These are phyloP conservation scores for Tetrax tetrax DNA, from an alignment of 2,113 vertebrate genomes.

Conservation along the genomic window DNA sequence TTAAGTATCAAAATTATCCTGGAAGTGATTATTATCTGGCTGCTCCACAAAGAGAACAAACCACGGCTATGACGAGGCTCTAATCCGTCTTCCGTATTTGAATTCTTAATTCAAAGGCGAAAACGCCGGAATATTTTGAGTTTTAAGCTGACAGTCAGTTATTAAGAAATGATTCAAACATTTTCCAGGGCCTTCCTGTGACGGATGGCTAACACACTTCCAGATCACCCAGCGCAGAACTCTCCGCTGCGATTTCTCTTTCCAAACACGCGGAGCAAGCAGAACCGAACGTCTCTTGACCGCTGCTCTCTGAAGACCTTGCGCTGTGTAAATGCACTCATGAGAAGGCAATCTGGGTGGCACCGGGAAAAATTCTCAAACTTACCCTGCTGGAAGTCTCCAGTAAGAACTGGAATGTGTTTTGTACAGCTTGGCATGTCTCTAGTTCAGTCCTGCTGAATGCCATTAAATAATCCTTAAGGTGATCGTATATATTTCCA, in stretches of 20 bases:
- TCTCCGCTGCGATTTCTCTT: neutral
- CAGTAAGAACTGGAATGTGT: conserved; percentile 95
- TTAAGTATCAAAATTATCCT: neutral
- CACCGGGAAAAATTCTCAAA: neutral
- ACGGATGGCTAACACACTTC: neutral
- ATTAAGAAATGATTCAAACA: neutral
- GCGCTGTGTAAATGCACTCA: neutral
- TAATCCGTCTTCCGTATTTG: neutral
- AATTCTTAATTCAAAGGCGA: neutral
- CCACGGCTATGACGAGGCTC: neutral
- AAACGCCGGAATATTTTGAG: neutral
- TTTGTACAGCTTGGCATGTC: conserved; percentile 91
- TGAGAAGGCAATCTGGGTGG: neutral
- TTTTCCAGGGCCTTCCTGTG: neutral
- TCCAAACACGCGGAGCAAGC: neutral
- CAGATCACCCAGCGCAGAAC: neutral
- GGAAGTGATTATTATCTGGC: neutral
- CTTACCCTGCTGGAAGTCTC: conserved; percentile 95
- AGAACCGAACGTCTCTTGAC: neutral
- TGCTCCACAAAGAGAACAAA: neutral
- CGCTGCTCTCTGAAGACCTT: neutral
- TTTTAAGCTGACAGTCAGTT: neutral
- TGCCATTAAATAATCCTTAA: conserved; percentile 93
- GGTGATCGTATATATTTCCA: conserved; percentile 90
- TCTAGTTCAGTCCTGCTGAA: conserved; percentile 95